These are phyloP conservation scores for Drosophila nigrodunni DNA, from an alignment of 1,140 invertebrate species.

Conservation along the genomic window DNA sequence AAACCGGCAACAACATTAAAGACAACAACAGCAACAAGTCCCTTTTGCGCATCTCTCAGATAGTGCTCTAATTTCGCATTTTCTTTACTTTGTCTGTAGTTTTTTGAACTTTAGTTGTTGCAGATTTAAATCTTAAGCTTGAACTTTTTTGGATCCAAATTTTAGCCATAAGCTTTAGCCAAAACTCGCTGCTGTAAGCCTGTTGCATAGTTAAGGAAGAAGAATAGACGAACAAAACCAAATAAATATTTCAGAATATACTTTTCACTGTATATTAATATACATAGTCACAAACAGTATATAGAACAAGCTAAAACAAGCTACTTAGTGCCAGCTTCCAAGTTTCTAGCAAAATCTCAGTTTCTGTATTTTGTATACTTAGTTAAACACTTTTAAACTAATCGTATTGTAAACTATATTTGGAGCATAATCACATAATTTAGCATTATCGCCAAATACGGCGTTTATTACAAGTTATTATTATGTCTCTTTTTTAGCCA, in stretches of 20 bases:
- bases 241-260: too few relatives aligned
- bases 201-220: neutral
- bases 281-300: too few relatives aligned
- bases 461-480: slow-evolving; percentile 45
- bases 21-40: slow-evolving; percentile 27
- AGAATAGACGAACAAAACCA: too few relatives aligned
- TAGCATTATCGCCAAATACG: slow-evolving; percentile 28
- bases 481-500: slow-evolving; percentile 25
- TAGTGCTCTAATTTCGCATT: slow-evolving; percentile 45
- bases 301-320: too few relatives aligned
- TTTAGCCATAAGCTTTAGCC: neutral
- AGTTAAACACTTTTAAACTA: neutral
- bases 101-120: slow-evolving; percentile 40
- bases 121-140: slow-evolving; percentile 6
- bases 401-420: neutral
- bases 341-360: too few relatives aligned
- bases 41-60: slow-evolving; percentile 32
- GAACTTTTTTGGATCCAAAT: neutral
- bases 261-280: too few relatives aligned
- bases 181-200: neutral
- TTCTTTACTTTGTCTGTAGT: neutral
- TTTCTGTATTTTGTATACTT: too few relatives aligned
- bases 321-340: too few relatives aligned
- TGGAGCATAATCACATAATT: slow-evolving; percentile 22
- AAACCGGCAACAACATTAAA: slow-evolving; percentile 51